Evolutionary conservation across 2,797 vertebrate genomes (phyloP).

Genomic region (Bradypodion pumilum): DNA sequence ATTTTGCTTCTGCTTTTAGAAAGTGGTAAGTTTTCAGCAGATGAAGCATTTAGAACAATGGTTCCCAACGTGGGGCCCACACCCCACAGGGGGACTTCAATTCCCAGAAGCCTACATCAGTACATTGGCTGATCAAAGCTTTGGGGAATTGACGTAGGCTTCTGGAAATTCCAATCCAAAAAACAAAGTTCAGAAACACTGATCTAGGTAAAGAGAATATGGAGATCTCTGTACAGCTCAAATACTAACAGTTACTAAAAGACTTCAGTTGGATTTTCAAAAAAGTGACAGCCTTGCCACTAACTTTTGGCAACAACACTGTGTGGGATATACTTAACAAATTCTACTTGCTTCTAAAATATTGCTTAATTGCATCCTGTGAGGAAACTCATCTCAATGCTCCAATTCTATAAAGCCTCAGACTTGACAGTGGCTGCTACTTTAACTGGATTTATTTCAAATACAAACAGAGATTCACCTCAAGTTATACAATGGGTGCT

Average conservation of each 20-base stretch:
- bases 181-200: no score
- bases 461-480: neutral
- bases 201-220: neutral
- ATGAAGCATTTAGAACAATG: no score
- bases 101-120: no score
- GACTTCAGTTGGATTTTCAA: neutral
- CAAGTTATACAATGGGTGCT: neutral
- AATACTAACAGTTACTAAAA: neutral
- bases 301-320: neutral
- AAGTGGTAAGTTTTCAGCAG: neutral
- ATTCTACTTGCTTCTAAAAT: neutral
- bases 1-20: neutral
- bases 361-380: neutral
- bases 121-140: no score
- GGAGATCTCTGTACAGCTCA: neutral
- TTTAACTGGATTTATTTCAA: neutral
- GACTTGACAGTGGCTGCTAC: neutral
- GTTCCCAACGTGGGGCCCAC: no score
- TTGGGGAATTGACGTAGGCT: no score
- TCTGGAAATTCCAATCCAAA: no score
- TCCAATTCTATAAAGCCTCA: neutral
- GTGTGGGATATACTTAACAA: neutral
- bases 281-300: neutral
- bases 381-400: neutral
- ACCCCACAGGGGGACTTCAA: no score